Base-by-base conservation (phyloP, 2,797 vertebrate species). In the Iguana delicatissima region DNA sequence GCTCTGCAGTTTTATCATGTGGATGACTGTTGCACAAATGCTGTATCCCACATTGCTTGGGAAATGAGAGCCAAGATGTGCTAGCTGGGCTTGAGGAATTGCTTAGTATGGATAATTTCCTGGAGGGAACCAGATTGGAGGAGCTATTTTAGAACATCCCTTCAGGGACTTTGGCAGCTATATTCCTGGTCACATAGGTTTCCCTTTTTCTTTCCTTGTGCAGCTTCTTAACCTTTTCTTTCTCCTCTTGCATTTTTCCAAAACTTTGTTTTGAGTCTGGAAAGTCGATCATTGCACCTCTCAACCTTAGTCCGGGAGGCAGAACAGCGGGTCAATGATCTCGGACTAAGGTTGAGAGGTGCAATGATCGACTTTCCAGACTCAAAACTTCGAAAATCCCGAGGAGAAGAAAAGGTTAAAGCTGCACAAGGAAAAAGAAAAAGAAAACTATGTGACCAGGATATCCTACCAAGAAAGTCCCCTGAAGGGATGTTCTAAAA, bases 191-290 rank as follows among this genome's bases (percentile, higher is more conserved):
- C 57, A 26, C 22, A 0, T 59, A 42, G 42, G 18, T n/a, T 57
- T 10, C 32, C 22, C 81, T 2, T 9, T 18, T 42, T 26, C 29
- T 46, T 24, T 76, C 59, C 87, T 76, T n/a, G 16, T 35, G 72
- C 55, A 35, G 62, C 38, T 16, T 64, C 46, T 80, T 93, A 85
- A 94, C 16, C 42, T 5, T 62, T 26, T 32, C 67, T 69, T 74
- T 80, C 76, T 4, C 50, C 0, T 13, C 0, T 26, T 13, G 52
- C 80, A 1, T 0, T 2, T 0, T 89, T 50, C 35, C 10, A 14
- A 64, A 99, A n/a, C n/a, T n/a, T n/a, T n/a, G 98, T 99, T 1
- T 95, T 98, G 86, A 99, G 98, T 95, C 96, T 98, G 95, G 98
- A 99, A 91, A 98, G 98, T 85, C 97, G 98, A 29, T 97, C 98